These are phyloP conservation scores for Drosophila seguyi DNA, from an alignment of 1,140 invertebrate species.

Conservation along the genomic window DNA sequence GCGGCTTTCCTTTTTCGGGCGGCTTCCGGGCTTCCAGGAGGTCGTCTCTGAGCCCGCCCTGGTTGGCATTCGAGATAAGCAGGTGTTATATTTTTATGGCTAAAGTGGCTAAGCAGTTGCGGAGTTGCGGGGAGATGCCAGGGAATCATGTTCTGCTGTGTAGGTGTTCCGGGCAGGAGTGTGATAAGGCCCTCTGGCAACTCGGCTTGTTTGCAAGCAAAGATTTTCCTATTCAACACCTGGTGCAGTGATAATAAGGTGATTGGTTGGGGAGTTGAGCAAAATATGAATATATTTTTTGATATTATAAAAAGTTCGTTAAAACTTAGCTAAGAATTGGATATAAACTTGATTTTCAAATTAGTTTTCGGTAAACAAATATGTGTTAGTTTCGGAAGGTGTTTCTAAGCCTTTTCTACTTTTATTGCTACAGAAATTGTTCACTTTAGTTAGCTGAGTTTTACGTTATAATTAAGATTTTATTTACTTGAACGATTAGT, in stretches of 20 bases:
- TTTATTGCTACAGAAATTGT: background rate
- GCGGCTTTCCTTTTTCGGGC: constrained; percentile 35
- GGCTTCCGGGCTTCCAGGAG: constrained; percentile 12
- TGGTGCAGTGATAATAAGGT: constrained; percentile 5
- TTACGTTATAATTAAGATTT: no score
- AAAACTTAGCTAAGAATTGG: background rate
- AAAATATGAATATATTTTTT: no score
- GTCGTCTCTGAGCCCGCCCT: background rate
- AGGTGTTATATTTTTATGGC: constrained; percentile 80
- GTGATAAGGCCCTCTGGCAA: constrained; percentile 6
- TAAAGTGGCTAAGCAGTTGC: constrained; percentile 73
- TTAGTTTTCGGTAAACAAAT: background rate
- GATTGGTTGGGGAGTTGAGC: background rate
- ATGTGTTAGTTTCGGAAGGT: background rate
- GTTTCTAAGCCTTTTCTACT: background rate
- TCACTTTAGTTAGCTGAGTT: background rate
- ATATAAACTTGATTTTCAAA: no score
- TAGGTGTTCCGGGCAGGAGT: constrained; percentile 12
- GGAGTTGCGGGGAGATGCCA: background rate
- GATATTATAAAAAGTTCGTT: background rate
- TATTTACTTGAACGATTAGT: background rate
- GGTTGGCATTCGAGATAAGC: constrained; percentile 63
- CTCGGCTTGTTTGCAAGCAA: background rate
- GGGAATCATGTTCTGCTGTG: constrained; percentile 25
- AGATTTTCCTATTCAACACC: constrained; percentile 11